Conservation (phyloP, 2,888 invertebrate species). For the Cynaeus angustus region DNA sequence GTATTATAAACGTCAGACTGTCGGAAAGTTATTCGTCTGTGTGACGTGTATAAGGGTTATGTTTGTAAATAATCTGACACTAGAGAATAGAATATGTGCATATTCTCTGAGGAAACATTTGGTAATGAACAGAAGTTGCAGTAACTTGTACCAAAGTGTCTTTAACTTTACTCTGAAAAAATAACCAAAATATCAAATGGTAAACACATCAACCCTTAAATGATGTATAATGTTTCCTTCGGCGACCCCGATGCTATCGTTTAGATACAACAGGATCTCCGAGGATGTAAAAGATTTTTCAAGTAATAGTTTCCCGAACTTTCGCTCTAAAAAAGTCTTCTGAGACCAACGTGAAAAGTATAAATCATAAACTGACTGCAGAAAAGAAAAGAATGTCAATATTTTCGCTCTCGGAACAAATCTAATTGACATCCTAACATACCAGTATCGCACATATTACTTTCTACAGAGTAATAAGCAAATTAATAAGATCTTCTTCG, state of each 20-base stretch:
- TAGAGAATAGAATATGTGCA: conserved; percentile 2
- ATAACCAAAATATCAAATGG: conserved; percentile 2
- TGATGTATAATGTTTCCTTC: conserved; percentile 29
- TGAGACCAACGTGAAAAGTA: conserved; percentile 36
- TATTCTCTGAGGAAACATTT: neutral
- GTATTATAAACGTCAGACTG: neutral
- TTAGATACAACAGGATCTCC: conserved; percentile 20
- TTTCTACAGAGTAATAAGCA: conserved; percentile 15
- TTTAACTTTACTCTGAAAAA: neutral
- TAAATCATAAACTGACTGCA: conserved; percentile 34
- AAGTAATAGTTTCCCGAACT: conserved; percentile 38
- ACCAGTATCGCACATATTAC: conserved; percentile 1
- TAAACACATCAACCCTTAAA: conserved; percentile 33
- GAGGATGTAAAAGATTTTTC: conserved; percentile 32
- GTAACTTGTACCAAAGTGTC: neutral
- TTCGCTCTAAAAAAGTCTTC: conserved; percentile 33
- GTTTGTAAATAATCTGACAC: neutral
- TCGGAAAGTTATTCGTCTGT: conserved; percentile 2
- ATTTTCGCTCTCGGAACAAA: conserved; percentile 21
- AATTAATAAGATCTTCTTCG: conserved; percentile 24
- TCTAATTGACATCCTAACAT: conserved; percentile 20
- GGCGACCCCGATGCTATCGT: conserved; percentile 7
- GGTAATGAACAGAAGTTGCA: neutral
- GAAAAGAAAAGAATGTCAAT: conserved; percentile 27
- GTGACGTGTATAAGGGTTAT: conserved; percentile 1